Conservation (phyloP, 2,113 vertebrate genomes). For the Budorcas taxicolor region DNA sequence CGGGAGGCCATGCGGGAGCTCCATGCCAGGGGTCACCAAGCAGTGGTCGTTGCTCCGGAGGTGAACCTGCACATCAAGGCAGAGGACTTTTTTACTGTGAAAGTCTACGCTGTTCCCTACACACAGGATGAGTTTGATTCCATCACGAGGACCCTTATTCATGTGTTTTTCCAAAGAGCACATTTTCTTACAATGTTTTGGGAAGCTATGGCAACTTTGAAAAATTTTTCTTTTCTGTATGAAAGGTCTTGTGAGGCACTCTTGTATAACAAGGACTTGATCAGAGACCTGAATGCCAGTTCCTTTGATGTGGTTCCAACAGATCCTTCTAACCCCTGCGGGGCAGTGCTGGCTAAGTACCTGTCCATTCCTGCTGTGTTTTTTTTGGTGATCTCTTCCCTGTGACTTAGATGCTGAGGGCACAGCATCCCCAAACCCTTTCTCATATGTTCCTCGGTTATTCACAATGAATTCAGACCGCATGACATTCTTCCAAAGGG, state of each 20-base stretch:
- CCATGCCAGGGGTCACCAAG: constrained; percentile 80
- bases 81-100: constrained; percentile 78
- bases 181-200: too few relatives aligned
- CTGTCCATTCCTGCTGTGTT: constrained; percentile 86
- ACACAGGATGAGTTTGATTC: too few relatives aligned
- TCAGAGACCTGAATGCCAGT: constrained; percentile 74
- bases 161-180: too few relatives aligned
- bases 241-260: constrained; percentile 71
- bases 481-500: constrained; percentile 85
- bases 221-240: neutral
- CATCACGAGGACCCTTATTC: too few relatives aligned
- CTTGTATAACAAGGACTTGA: constrained; percentile 75
- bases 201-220: neutral
- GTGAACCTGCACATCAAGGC: constrained; percentile 60
- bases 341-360: constrained; percentile 80
- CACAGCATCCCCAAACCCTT: constrained; percentile 82
- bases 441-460: constrained; percentile 80
- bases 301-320: constrained; percentile 84
- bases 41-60: constrained; percentile 78
- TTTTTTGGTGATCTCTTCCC: too few relatives aligned
- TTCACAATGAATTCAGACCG: constrained; percentile 66
- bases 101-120: too few relatives aligned
- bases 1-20: constrained; percentile 78
- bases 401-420: constrained; percentile 80
- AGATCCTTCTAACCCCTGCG: constrained; percentile 86